Conservation (phyloP, 2,888 invertebrate genomes). For the Diadegma fenestrale region DNA sequence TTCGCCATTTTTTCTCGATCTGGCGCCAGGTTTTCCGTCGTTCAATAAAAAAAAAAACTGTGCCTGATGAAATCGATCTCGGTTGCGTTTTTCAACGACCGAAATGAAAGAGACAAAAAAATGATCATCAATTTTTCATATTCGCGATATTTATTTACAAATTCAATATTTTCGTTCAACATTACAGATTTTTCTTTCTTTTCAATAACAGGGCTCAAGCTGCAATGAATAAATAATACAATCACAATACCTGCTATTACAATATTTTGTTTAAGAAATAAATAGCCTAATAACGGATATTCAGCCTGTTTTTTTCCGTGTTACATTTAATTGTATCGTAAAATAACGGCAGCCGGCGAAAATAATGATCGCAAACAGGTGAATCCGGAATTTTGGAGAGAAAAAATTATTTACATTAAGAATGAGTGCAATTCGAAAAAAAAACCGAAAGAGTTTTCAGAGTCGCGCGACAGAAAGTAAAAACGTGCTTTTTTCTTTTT, state of each 20-base stretch:
- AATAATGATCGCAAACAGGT: slow-evolving; percentile 29
- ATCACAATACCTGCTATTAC: slow-evolving; percentile 76
- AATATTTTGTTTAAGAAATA: slow-evolving; percentile 73
- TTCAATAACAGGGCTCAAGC: slow-evolving; percentile 72
- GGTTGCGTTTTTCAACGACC: background rate
- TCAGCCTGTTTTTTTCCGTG: slow-evolving; percentile 55
- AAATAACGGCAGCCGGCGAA: slow-evolving; percentile 1
- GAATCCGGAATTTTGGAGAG: slow-evolving; percentile 23
- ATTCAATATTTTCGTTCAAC: slow-evolving; percentile 74
- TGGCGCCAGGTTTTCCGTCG: too few relatives aligned
- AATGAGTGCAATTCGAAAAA: slow-evolving; percentile 34
- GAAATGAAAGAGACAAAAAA: background rate
- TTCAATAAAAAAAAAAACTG: too few relatives aligned
- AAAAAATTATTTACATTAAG: slow-evolving; percentile 56
- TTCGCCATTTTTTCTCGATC: too few relatives aligned
- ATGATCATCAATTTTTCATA: slow-evolving; percentile 64
- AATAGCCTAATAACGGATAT: slow-evolving; percentile 74
- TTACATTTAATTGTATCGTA: slow-evolving; percentile 22
- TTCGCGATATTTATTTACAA: slow-evolving; percentile 81
- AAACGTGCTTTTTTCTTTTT: slow-evolving; percentile 23
- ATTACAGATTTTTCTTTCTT: slow-evolving; percentile 64
- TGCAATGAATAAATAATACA: slow-evolving; percentile 81
- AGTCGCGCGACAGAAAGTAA: slow-evolving; percentile 34
- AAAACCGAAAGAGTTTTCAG: slow-evolving; percentile 53
- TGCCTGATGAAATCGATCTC: too few relatives aligned